Base-by-base conservation (phyloP, 2,797 vertebrate species). In the Anisognathus igniventris region DNA sequence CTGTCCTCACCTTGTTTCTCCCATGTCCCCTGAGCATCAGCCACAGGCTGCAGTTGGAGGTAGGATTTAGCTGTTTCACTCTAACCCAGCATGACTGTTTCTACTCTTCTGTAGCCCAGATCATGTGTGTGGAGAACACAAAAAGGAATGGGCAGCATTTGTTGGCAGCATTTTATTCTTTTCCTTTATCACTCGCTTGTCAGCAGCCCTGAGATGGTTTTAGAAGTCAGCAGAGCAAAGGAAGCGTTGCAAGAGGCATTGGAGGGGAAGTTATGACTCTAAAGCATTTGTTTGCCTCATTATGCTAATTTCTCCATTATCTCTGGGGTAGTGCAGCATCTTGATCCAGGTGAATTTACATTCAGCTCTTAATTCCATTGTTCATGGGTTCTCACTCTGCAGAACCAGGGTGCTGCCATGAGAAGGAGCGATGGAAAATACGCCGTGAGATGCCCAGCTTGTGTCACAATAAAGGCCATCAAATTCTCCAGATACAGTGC, bases 291-390 rank as follows among this genome's bases (percentile, higher is more conserved):
- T 89, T 88, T 91, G 53, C 61, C 65, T 95, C 64, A 37, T 95
- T 95, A 86, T 92, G 77, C 53, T 88, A 82, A 93, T 95, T 93
- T 54, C 30, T 54, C 16, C 53, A 39, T 88, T 95, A 82, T 92
- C 37, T 92, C 80, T 90, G 66, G 67, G 31, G 48, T 75, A 75
- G 54, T 25, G 82, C 40, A 66, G 73, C 88, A 70, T 79, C 77
- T 90, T 79, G 64, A 79, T 88, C 66, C 64, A 82, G 90, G 83
- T 96, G 70, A 86, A 88, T 95, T 83, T 90, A 30, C 22, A 51
- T 84, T 70, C 48, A 84, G 48, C 22, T 48, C 24, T 79, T 71
- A 53, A 74, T 79, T 84, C 54, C 23, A 14, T 45, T 93, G 51
- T 90, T 85, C 8, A 10, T 76, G 45, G 10, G 12, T 44, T 64